phyloP scores from a whole-genome alignment of 2,888 invertebrate species.

The Tachina fera region DNA sequence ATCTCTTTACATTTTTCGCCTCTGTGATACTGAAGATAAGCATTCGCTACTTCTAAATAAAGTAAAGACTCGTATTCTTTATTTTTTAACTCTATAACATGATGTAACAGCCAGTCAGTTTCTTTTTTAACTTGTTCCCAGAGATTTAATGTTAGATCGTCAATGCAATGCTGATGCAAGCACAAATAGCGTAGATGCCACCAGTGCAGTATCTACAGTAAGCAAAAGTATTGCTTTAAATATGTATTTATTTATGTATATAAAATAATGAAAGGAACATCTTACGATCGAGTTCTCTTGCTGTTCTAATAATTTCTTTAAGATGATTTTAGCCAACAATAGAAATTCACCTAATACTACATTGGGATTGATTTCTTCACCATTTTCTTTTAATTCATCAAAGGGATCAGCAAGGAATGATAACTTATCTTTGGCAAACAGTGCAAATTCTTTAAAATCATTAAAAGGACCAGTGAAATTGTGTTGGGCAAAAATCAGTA shows the following conservation, averaged over 20 bases:
- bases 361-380: slow-evolving; percentile 88
- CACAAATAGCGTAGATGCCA: slow-evolving; percentile 90
- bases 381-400: slow-evolving; percentile 81
- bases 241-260: background rate
- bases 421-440: slow-evolving; percentile 53
- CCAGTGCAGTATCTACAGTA: slow-evolving; percentile 80
- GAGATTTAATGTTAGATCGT: slow-evolving; percentile 89
- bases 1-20: slow-evolving; percentile 88
- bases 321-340: slow-evolving; percentile 82
- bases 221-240: background rate
- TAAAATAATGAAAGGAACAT: background rate
- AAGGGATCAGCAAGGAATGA: slow-evolving; percentile 68
- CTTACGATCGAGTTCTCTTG: slow-evolving; percentile 78
- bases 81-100: slow-evolving; percentile 78
- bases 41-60: slow-evolving; percentile 85
- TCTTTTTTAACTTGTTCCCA: slow-evolving; percentile 82
- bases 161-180: slow-evolving; percentile 90
- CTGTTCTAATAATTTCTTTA: slow-evolving; percentile 79
- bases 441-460: slow-evolving; percentile 68
- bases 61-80: slow-evolving; percentile 83
- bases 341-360: slow-evolving; percentile 84
- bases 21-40: slow-evolving; percentile 89
- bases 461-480: slow-evolving; percentile 91
- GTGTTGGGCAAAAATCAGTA: slow-evolving; percentile 89
- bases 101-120: slow-evolving; percentile 73